phyloP scores from a whole-genome alignment of 2,888 invertebrate genomes.

The Apamea monoglypha region DNA sequence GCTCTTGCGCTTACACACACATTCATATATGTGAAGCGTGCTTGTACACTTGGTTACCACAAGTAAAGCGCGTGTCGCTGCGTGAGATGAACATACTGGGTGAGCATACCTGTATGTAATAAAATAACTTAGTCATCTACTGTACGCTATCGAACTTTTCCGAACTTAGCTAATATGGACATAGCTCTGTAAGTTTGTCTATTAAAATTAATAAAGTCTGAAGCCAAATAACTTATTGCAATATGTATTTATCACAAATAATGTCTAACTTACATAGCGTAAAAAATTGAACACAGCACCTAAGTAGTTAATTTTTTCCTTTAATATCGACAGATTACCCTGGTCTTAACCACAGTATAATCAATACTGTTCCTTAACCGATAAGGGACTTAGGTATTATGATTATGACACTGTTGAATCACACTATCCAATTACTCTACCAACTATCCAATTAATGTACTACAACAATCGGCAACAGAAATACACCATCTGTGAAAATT shows the following conservation, averaged over 20 bases:
- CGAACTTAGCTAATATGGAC: neutral
- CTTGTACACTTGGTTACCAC: too few relatives aligned
- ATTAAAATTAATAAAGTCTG: neutral
- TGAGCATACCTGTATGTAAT: too few relatives aligned
- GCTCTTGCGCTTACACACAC: too few relatives aligned
- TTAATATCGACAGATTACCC: neutral
- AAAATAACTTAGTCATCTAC: too few relatives aligned
- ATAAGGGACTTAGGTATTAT: constrained; percentile 1
- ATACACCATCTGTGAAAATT: too few relatives aligned
- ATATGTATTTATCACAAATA: neutral
- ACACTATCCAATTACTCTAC: neutral
- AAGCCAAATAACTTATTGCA: neutral
- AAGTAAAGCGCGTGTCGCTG: too few relatives aligned
- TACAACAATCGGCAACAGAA: too few relatives aligned
- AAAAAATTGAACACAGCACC: neutral
- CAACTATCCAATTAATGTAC: too few relatives aligned
- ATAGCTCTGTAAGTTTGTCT: neutral
- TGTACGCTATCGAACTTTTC: too few relatives aligned
- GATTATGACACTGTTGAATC: neutral
- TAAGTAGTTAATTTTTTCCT: neutral
- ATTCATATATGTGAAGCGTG: too few relatives aligned
- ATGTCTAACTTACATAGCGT: neutral
- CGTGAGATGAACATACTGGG: too few relatives aligned
- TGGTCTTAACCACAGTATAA: neutral
- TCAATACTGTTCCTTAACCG: neutral